Evolutionary conservation across 2,888 invertebrate genomes (phyloP).

Genomic region (Melitaea athalia): DNA sequence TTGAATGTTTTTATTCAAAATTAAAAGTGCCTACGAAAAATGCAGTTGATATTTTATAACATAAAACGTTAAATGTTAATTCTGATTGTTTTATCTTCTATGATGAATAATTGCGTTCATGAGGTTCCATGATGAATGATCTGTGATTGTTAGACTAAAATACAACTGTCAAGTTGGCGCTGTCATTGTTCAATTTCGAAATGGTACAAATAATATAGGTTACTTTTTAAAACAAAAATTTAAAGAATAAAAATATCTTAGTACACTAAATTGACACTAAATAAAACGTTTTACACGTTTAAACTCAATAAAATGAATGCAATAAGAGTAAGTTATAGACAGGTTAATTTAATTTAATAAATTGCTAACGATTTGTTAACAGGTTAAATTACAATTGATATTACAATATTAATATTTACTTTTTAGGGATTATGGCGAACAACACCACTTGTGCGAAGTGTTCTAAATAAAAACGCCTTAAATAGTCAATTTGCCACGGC

Average conservation of each 20-base stretch:
- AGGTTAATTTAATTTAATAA: background rate
- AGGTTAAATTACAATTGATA: constrained; percentile 12
- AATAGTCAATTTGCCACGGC: constrained; percentile 53
- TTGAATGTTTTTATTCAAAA: too few species aligned
- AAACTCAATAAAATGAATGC: constrained; percentile 40
- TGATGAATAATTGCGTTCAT: too few species aligned
- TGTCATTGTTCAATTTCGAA: background rate
- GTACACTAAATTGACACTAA: background rate
- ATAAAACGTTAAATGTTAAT: too few species aligned
- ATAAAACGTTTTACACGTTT: background rate
- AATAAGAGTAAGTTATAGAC: constrained; percentile 37
- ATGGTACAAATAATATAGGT: constrained; percentile 1
- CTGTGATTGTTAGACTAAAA: too few species aligned
- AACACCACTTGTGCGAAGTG: constrained; percentile 50
- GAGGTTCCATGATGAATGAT: too few species aligned
- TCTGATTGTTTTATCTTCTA: too few species aligned
- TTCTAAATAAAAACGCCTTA: constrained; percentile 44
- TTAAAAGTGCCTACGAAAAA: too few species aligned
- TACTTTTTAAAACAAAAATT: background rate
- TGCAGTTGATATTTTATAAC: too few species aligned
- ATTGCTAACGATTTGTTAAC: background rate
- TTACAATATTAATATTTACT: constrained; percentile 16
- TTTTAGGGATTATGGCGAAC: constrained; percentile 63
- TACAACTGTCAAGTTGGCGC: background rate
- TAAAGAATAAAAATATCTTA: background rate